These are phyloP conservation scores for Ellobius talpinus DNA, from an alignment of 2,113 vertebrate genomes.

Conservation along the genomic window DNA sequence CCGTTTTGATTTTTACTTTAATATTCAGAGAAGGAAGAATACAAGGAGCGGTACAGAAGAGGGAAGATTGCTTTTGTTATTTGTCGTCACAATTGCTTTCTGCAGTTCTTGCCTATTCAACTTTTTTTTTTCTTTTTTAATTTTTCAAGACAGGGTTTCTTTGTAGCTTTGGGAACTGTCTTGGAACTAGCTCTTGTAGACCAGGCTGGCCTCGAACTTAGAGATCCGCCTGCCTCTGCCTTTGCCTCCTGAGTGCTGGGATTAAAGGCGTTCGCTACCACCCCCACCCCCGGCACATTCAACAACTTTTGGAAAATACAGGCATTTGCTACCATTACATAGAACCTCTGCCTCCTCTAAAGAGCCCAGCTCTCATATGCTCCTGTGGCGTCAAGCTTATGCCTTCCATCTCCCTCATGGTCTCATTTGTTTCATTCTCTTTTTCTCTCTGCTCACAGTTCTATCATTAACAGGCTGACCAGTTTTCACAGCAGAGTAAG, in stretches of 20 bases:
- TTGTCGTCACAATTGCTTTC: not conserved
- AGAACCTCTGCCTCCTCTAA: not conserved
- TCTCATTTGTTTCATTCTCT: not conserved
- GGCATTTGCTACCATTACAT: not conserved
- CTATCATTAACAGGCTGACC: not conserved
- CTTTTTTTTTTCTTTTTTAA: not conserved
- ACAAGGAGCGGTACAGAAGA: not conserved
- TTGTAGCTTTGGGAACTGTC: too few species aligned
- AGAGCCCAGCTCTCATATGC: not conserved
- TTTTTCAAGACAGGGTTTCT: too few species aligned
- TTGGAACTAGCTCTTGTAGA: too few species aligned
- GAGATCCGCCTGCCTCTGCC: too few species aligned
- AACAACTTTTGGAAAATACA: not conserved
- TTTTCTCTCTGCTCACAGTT: not conserved
- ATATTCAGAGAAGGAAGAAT: not conserved
- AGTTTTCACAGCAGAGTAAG: not conserved
- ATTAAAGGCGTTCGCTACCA: too few species aligned
- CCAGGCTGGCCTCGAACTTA: too few species aligned
- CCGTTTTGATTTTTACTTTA: conserved; percentile 2
- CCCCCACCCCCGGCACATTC: too few species aligned
- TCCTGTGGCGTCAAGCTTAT: not conserved
- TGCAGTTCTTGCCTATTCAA: not conserved
- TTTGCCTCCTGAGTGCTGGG: too few species aligned
- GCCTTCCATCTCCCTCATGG: not conserved
- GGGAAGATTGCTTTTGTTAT: not conserved